Evolutionary conservation across 2,797 vertebrate species (phyloP).

Genomic region (Typhlichthys eigenmanni): DNA sequence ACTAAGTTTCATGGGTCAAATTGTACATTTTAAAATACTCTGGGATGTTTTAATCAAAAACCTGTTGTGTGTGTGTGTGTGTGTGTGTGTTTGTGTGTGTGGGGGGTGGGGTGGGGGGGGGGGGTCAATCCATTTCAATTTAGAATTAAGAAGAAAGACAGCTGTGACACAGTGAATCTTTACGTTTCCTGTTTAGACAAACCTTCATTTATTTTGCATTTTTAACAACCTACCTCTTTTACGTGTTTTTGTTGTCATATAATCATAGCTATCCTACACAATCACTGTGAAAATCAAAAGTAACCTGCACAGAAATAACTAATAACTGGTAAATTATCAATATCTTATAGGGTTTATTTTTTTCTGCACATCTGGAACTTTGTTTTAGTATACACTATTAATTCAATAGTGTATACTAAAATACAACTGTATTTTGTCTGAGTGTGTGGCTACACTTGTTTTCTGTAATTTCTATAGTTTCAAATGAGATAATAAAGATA

Average conservation of each 20-base stretch:
- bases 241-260: conserved; percentile 31
- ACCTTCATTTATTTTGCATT: conserved; percentile 30
- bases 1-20: conserved; percentile 52
- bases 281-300: no score
- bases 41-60: conserved; percentile 38
- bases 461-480: background rate
- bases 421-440: background rate
- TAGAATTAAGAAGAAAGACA: conserved; percentile 36
- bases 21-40: conserved; percentile 53
- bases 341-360: conserved; percentile 3
- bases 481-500: conserved; percentile 5
- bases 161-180: conserved; percentile 42
- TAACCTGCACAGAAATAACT: no score
- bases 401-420: background rate
- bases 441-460: background rate
- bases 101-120: conserved; percentile 21
- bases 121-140: conserved; percentile 21
- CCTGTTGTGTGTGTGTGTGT: conserved; percentile 18
- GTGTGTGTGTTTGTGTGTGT: conserved; percentile 7
- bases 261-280: no score
- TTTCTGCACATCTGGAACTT: background rate
- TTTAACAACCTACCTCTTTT: conserved; percentile 77
- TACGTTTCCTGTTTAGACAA: background rate
- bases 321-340: conserved; percentile 1
- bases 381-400: background rate